Percentiles rank a stretch among this genome's conserved stretches.
phyloP scores from a whole-genome alignment of 1,140 invertebrate species.

The Antheraea mylitta region DNA sequence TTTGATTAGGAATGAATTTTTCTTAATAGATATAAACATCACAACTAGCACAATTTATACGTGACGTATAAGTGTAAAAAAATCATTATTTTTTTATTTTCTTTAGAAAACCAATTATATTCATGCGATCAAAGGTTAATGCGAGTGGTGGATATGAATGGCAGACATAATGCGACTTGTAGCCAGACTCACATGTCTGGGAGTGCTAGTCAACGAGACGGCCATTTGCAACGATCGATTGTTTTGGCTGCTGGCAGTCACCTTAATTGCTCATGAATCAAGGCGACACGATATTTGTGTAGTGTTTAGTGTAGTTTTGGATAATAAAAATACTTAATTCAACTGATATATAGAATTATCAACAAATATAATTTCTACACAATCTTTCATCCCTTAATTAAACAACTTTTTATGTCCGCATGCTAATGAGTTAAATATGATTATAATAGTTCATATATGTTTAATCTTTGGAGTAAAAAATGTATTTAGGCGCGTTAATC shows the following conservation, averaged over 20 bases:
- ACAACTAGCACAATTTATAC: too few relatives aligned
- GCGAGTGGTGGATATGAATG: not conserved
- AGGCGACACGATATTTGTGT: conserved; percentile 45
- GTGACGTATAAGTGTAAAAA: too few relatives aligned
- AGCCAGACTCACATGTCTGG: conserved; percentile 23
- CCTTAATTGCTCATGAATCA: conserved; percentile 75
- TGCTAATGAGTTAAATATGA: not conserved
- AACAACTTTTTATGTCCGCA: not conserved
- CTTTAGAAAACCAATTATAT: not conserved
- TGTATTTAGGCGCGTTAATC: too few relatives aligned
- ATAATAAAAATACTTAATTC: not conserved
- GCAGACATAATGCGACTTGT: conserved; percentile 1
- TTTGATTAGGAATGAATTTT: too few relatives aligned
- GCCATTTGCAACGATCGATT: conserved; percentile 72
- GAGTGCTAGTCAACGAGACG: conserved; percentile 39
- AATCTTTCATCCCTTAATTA: too few relatives aligned
- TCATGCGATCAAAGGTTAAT: not conserved
- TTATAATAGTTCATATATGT: too few relatives aligned
- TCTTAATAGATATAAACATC: too few relatives aligned
- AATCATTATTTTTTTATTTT: too few relatives aligned
- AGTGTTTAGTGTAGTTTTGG: conserved; percentile 8
- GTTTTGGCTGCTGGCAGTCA: conserved; percentile 71
- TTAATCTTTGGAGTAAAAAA: too few relatives aligned
- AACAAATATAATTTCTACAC: not conserved
- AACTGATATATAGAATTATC: not conserved